Evolutionary conservation across 2,113 vertebrate species (phyloP).

Genomic region (Atlantisia rogersi): DNA sequence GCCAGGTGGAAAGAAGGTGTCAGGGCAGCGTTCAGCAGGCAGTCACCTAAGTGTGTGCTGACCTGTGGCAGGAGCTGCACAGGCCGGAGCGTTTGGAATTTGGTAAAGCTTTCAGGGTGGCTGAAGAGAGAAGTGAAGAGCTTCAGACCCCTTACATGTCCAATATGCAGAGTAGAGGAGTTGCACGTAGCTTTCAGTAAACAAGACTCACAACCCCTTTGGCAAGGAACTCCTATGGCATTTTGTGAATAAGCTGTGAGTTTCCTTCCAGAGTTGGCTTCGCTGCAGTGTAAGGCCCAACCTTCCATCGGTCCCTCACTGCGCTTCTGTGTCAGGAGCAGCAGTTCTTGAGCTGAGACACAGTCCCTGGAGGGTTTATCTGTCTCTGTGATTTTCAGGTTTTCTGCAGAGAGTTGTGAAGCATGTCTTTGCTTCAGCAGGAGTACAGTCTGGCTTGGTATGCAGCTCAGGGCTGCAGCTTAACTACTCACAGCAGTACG

Average conservation of each 20-base stretch:
- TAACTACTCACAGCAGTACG: neutral
- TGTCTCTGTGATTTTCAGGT: neutral
- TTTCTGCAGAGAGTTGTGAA: neutral
- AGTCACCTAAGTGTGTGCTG: too few species aligned
- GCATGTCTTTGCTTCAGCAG: neutral
- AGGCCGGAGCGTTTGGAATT: neutral
- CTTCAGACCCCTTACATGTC: neutral
- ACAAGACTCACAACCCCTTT: neutral
- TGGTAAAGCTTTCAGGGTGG: neutral
- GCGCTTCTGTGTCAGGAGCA: neutral
- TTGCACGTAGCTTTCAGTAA: neutral
- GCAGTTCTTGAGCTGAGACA: neutral
- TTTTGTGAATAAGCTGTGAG: neutral
- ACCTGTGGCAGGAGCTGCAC: neutral
- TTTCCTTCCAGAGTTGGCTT: neutral
- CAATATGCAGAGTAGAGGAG: neutral
- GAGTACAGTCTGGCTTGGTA: neutral
- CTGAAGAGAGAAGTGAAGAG: neutral
- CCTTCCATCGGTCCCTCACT: accelerated
- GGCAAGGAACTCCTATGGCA: neutral
- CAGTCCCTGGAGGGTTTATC: neutral
- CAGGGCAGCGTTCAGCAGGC: neutral
- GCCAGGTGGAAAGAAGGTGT: neutral
- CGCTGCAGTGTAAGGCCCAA: neutral
- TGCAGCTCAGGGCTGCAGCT: neutral